Base-by-base conservation (phyloP, 2,888 invertebrate species). In the Timema cristinae region DNA sequence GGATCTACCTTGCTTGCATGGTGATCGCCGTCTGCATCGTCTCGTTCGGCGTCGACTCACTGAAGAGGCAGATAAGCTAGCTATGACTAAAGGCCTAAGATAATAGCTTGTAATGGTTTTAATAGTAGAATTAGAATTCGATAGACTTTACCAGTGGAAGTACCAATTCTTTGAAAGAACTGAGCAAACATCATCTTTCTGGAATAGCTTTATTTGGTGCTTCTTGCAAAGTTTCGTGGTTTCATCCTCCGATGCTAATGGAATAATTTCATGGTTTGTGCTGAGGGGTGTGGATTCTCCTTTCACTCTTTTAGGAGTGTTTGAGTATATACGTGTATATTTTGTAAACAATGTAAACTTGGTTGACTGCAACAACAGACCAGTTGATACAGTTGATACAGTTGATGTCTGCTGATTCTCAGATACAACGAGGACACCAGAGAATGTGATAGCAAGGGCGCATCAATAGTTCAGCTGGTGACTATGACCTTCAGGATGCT, bases 1-100 rank as follows among this genome's bases (percentile, higher is more conserved):
- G 82, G n/a, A 87, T 89, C 68, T 90, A 89, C 77, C 81, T 89
- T 0, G 86, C 83, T 0, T 89, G 88, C 77, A 88, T 89, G 79
- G 83, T 87, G 0, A 81, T 86, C 1, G 90, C 89, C 0, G 85
- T 87, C 4, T 75, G 88, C 6, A 85, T 90, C 6, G 85, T 90
- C 0, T 85, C 85, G 0, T 69, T 89, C 50, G 86, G 89, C 67
- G 85, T 91, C 0, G 90, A 90, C 78, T 85, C 87, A 0, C 83
- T 89, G 79, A 85, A 84, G 73, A 84, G 86, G 85, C 87, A 81
- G 67, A 74, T 48, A 13, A 16, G 11, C 8, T n/a, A 11, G 50
- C 4, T n/a, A 16, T 2, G 15, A 54, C 11, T 54, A n/a, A 54
- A 54, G 11, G 4, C 11, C n/a, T 54, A n/a, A n/a, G n/a, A n/a